Conservation (phyloP, 64 coral and sea anemone species). For the Pachyseris speciosa region DNA sequence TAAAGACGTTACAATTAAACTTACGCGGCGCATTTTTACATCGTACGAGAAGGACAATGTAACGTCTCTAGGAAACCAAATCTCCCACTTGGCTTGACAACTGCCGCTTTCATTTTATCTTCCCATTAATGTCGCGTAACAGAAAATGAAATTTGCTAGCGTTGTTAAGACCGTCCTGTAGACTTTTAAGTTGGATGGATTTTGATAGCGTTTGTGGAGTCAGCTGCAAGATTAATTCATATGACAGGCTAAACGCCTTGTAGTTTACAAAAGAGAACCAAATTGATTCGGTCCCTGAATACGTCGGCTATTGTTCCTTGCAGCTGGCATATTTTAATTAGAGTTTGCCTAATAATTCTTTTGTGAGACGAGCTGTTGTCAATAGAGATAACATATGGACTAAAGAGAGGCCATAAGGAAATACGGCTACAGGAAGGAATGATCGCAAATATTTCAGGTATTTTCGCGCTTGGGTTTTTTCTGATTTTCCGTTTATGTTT, state of each 20-base stretch:
- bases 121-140: neutral
- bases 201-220: constrained; percentile 12
- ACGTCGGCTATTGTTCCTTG: constrained; percentile 23
- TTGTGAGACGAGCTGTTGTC: constrained; percentile 57
- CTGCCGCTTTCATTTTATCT: neutral
- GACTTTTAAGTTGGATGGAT: neutral
- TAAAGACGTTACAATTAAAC: constrained; percentile 59
- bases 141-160: neutral
- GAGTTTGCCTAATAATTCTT: constrained; percentile 62
- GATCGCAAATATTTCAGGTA: constrained; percentile 52
- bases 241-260: constrained; percentile 49
- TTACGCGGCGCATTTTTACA: constrained; percentile 33
- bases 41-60: constrained; percentile 14
- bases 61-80: constrained; percentile 11
- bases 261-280: constrained; percentile 48
- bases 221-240: constrained; percentile 42
- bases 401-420: constrained; percentile 44
- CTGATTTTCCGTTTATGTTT: neutral
- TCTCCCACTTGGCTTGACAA: neutral
- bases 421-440: constrained; percentile 32
- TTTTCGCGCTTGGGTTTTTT: constrained; percentile 16
- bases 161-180: neutral
- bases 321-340: constrained; percentile 66
- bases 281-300: constrained; percentile 46
- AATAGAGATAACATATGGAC: constrained; percentile 60